Evolutionary conservation across 2,888 invertebrate genomes (phyloP).

Genomic region (Nemurella pictetii): DNA sequence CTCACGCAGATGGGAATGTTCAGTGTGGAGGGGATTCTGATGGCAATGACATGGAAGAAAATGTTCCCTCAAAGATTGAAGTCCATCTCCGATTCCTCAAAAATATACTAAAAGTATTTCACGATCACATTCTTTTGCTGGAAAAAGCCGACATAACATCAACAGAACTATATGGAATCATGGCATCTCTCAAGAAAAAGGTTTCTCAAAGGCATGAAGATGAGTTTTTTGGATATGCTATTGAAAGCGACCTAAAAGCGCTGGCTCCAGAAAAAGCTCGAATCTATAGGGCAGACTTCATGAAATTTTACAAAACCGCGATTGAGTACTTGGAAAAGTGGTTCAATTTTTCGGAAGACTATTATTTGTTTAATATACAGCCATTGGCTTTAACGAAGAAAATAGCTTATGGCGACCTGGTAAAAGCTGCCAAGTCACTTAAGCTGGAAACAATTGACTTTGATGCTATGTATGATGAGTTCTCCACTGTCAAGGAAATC

Average conservation of each 20-base stretch:
- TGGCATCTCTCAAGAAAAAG: slow-evolving; percentile 10
- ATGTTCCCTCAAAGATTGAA: slow-evolving; percentile 17
- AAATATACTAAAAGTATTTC: slow-evolving; percentile 7
- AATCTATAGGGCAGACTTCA: slow-evolving; percentile 10
- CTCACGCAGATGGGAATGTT: slow-evolving; percentile 6
- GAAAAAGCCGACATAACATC: slow-evolving; percentile 6
- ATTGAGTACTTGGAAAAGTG: slow-evolving; percentile 20
- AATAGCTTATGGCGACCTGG: slow-evolving; percentile 17
- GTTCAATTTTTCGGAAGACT: slow-evolving; percentile 23
- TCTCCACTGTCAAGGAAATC: slow-evolving; percentile 4
- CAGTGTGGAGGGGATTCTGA: slow-evolving; percentile 13
- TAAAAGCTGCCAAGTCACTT: slow-evolving; percentile 16
- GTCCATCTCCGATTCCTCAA: slow-evolving; percentile 21
- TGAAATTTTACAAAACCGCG: slow-evolving; percentile 21
- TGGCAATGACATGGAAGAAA: neutral
- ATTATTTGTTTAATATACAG: slow-evolving; percentile 21
- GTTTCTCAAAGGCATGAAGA: slow-evolving; percentile 15
- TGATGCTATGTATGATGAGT: slow-evolving; percentile 4
- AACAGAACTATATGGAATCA: neutral
- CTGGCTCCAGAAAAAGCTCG: slow-evolving; percentile 9
- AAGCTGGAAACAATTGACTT: slow-evolving; percentile 19
- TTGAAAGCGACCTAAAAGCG: slow-evolving; percentile 8
- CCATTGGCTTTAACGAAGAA: slow-evolving; percentile 6
- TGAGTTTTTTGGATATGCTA: slow-evolving; percentile 17
- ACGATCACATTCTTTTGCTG: slow-evolving; percentile 9